Evolutionary conservation across 2,797 vertebrate genomes (phyloP), one percentile per base, ranked within the genome.

Genomic region (Poeciliopsis presidionis): DNA sequence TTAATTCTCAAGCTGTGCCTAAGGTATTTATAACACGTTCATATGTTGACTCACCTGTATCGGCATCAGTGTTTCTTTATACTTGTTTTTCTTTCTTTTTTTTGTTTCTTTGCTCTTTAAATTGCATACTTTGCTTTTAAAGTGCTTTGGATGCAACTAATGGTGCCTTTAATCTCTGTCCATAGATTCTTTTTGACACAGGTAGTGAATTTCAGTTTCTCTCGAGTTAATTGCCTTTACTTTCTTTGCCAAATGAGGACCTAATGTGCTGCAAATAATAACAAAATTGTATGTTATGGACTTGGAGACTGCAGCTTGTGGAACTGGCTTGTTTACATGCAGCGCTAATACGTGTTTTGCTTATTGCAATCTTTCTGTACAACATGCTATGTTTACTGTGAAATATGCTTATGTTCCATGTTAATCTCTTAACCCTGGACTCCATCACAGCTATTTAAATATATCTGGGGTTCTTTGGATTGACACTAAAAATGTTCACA

Each of bases 131-230:
- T 39, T 45, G 2, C 51, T 16, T 53, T 11, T 41, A 74, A 28
- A n/a, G 7, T 57, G 20, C 6, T 57, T 28, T 5, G 53, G 53
- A 72, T 75, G 7, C 57, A 77, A 46, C 80, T 73, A 69, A 57
- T n/a, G 73, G 90, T 92, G 89, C 92, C 92, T 92, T 91, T 77
- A 46, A 65, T 85, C 63, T 85, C 79, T 85, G 86, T 91, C 85
- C 79, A 73, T 30, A n/a, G 9, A 73, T 20, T 25, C 20, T 51
- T 51, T 67, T 84, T 82, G 75, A 76, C 85, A 53, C 61, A 82
- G 65, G 77, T 70, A 13, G 41, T 47, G 30, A 47, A 36, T 74
- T 53, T 30, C 33, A 28, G 55, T 82, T 43, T 6, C 16, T 72
- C 53, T 81, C 22, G 65, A 72, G 65, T 69, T 74, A 70, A 79